Evolutionary conservation across 2,888 invertebrate genomes (phyloP).

Genomic region (Mayetiola destructor): DNA sequence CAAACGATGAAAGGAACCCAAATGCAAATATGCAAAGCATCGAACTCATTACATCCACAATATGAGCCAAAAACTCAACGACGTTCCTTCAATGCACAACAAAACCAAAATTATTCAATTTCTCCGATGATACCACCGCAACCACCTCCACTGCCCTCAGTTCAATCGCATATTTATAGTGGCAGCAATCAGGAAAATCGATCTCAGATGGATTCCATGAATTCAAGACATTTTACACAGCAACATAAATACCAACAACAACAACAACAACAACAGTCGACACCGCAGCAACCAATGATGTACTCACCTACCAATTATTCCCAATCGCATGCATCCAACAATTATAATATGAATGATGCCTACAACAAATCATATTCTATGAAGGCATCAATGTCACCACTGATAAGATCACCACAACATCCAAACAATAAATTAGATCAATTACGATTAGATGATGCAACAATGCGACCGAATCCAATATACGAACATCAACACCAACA

Average conservation of each 20-base stretch:
- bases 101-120: slow-evolving; percentile 13
- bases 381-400: slow-evolving; percentile 8
- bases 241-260: slow-evolving; percentile 12
- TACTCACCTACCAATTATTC: not conserved
- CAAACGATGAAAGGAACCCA: not conserved
- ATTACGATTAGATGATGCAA: slow-evolving; percentile 17
- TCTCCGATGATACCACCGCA: slow-evolving; percentile 8
- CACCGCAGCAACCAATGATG: not conserved
- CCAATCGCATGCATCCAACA: not conserved
- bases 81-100: slow-evolving; percentile 11
- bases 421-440: not conserved
- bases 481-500: slow-evolving; percentile 20
- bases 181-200: slow-evolving; percentile 12
- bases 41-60: not conserved
- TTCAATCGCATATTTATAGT: not conserved
- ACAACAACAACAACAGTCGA: not conserved
- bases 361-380: not conserved
- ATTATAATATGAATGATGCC: slow-evolving; percentile 1
- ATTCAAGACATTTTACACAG: slow-evolving; percentile 1
- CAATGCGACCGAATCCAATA: slow-evolving; percentile 17
- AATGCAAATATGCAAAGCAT: not conserved
- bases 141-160: slow-evolving; percentile 13
- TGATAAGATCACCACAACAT: slow-evolving; percentile 12
- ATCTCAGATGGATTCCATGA: slow-evolving; percentile 11
- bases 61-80: slow-evolving; percentile 5